Evolutionary conservation across 2,113 vertebrate genomes (phyloP).

Genomic region (Thalassoma bifasciatum): DNA sequence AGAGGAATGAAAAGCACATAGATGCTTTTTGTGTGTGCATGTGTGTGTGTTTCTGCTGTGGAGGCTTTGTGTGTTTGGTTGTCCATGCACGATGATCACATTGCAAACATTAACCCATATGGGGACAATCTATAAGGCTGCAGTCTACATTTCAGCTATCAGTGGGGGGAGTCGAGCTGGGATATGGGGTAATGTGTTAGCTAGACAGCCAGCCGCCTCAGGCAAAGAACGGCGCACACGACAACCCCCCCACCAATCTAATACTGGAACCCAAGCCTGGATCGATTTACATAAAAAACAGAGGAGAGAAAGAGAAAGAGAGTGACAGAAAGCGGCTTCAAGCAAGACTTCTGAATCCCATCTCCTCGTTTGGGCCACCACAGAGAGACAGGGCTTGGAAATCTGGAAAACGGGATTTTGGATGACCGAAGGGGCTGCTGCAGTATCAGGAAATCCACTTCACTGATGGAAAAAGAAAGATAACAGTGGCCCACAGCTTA

Average conservation of each 20-base stretch:
- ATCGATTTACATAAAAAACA: conserved; percentile 77
- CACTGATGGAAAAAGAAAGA: conserved; percentile 65
- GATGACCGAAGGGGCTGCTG: conserved; percentile 54
- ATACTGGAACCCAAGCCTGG: conserved; percentile 72
- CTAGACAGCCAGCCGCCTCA: conserved; percentile 81
- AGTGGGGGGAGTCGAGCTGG: conserved; percentile 39
- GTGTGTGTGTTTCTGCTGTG: conserved; percentile 16
- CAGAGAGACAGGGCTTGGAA: conserved; percentile 51
- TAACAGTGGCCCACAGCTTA: conserved; percentile 67
- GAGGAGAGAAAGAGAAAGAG: conserved; percentile 8
- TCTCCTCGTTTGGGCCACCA: conserved; percentile 61
- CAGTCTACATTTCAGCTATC: conserved; percentile 59
- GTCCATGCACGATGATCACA: conserved; percentile 53
- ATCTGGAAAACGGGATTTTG: conserved; percentile 70
- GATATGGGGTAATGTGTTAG: conserved; percentile 77
- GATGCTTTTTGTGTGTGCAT: conserved; percentile 30
- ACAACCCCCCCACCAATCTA: conserved; percentile 62
- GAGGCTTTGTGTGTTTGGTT: conserved; percentile 46
- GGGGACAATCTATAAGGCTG: conserved; percentile 48
- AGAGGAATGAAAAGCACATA: conserved; percentile 1
- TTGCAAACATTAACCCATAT: conserved; percentile 71
- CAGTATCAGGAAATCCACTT: conserved; percentile 73
- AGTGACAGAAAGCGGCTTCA: conserved; percentile 65
- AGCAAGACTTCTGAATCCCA: conserved; percentile 64
- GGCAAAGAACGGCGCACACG: conserved; percentile 63